Evolutionary conservation across 2,797 vertebrate genomes (phyloP).

Genomic region (Zalophus californianus): DNA sequence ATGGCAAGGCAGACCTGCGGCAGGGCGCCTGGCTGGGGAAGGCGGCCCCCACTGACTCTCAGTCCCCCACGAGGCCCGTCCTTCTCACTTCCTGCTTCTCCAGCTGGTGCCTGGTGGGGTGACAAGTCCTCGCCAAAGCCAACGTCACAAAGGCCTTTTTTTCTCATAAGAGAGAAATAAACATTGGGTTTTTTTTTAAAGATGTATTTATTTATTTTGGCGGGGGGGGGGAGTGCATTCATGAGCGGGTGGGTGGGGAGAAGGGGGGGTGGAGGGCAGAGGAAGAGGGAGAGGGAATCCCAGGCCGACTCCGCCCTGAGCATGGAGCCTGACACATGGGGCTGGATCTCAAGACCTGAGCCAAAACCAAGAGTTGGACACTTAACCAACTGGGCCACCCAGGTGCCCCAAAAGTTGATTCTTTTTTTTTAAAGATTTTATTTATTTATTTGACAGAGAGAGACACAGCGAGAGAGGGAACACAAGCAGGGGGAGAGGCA

Average conservation of each 20-base stretch:
- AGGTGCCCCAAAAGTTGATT: too few species aligned
- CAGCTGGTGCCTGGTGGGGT: conserved; percentile 38
- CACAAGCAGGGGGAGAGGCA: too few species aligned
- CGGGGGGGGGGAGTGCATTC: not conserved
- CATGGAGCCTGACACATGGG: not conserved
- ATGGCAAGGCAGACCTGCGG: accelerated
- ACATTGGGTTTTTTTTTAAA: not conserved
- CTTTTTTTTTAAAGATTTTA: too few species aligned
- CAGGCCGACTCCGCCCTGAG: not conserved
- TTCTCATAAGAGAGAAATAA: not conserved
- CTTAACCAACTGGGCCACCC: too few species aligned
- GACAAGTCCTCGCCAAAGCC: not conserved
- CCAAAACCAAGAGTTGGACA: not conserved
- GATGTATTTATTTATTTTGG: not conserved
- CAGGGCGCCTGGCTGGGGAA: not conserved
- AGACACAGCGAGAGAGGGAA: too few species aligned
- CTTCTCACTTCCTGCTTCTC: conserved; percentile 54
- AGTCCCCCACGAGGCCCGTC: not conserved
- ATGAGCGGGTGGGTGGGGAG: not conserved
- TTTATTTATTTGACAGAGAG: too few species aligned
- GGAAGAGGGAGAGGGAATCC: not conserved
- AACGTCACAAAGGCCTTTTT: not conserved
- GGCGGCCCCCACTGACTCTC: not conserved
- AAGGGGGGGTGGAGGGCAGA: too few species aligned
- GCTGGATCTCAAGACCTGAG: not conserved